A percentile compares a stretch with the other conserved stretches of the same genome.
phyloP scores from a whole-genome alignment of 2,888 invertebrate species.

The Hipparchia semele region DNA sequence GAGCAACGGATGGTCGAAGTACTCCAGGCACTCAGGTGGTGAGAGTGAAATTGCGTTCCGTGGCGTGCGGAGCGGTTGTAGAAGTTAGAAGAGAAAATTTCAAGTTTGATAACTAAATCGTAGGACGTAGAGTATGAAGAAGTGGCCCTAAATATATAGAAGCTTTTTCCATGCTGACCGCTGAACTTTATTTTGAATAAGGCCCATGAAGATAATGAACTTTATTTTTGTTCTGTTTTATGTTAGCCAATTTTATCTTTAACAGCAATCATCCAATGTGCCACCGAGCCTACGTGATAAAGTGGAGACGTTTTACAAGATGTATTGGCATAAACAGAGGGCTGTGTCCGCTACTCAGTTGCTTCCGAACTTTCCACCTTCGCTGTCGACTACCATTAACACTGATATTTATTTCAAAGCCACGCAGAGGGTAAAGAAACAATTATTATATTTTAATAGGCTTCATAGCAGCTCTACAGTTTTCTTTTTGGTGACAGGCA shows the following conservation, averaged over 20 bases:
- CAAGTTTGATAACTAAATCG: no score
- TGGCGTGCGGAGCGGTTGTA: no score
- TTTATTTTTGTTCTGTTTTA: background rate
- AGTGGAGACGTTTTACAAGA: slow-evolving; percentile 71
- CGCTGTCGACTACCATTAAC: slow-evolving; percentile 56
- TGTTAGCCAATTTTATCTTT: background rate
- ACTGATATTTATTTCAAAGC: slow-evolving; percentile 71
- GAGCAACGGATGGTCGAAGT: no score
- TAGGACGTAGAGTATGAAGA: no score
- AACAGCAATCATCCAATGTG: slow-evolving; percentile 47
- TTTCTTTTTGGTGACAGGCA: background rate
- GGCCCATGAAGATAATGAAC: no score
- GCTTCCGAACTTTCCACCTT: slow-evolving; percentile 62
- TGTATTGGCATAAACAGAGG: slow-evolving; percentile 72
- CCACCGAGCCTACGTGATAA: slow-evolving; percentile 56
- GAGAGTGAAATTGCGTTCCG: no score
- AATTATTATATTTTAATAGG: background rate
- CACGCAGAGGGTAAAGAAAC: slow-evolving; percentile 60
- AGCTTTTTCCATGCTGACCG: no score
- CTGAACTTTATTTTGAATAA: no score
- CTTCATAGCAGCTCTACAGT: background rate
- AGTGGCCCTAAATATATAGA: no score
- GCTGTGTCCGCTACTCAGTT: slow-evolving; percentile 63
- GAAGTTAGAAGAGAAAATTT: no score
- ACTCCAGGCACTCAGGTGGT: no score